phyloP scores from a whole-genome alignment of 2,113 vertebrate genomes.

The Gadus macrocephalus region DNA sequence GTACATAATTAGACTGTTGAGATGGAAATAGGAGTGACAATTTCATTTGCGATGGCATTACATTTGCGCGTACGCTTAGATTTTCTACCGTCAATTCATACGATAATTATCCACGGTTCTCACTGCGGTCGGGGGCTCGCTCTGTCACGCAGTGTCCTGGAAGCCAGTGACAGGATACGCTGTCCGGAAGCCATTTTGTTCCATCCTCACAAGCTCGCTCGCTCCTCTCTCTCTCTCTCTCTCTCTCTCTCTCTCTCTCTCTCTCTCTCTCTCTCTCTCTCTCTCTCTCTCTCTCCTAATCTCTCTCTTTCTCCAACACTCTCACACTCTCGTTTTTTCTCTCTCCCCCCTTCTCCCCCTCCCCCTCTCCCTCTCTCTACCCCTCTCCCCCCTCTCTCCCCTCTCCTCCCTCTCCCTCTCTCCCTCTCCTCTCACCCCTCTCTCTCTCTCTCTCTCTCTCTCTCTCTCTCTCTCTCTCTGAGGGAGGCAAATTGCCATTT shows the following conservation, averaged over 20 bases:
- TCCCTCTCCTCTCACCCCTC: slow-evolving; percentile 5
- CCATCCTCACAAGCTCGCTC: slow-evolving; percentile 15
- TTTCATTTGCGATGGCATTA: slow-evolving; percentile 63
- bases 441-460: too few relatives aligned
- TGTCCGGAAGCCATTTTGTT: slow-evolving; percentile 34
- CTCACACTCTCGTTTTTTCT: background rate
- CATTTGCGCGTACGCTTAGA: slow-evolving; percentile 52
- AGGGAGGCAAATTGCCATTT: slow-evolving; percentile 19
- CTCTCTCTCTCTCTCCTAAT: slow-evolving; percentile 1
- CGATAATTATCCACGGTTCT: slow-evolving; percentile 59
- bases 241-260: slow-evolving; percentile 14
- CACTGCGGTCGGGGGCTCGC: slow-evolving; percentile 37
- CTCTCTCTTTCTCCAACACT: background rate
- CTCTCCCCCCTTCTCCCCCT: slow-evolving; percentile 7
- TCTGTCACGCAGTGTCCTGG: slow-evolving; percentile 30
- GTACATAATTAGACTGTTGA: slow-evolving; percentile 54
- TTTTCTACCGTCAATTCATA: slow-evolving; percentile 61
- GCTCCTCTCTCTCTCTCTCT: too few relatives aligned
- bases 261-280: slow-evolving; percentile 6
- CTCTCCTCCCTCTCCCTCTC: background rate
- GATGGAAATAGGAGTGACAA: slow-evolving; percentile 47
- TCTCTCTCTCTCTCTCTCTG: slow-evolving; percentile 7
- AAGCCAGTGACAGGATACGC: slow-evolving; percentile 39
- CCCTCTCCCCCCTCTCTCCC: background rate
- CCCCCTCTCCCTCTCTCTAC: background rate